phyloP scores from a whole-genome alignment of 23 tunicate genomes.

The Trididemnum miniatum region DNA sequence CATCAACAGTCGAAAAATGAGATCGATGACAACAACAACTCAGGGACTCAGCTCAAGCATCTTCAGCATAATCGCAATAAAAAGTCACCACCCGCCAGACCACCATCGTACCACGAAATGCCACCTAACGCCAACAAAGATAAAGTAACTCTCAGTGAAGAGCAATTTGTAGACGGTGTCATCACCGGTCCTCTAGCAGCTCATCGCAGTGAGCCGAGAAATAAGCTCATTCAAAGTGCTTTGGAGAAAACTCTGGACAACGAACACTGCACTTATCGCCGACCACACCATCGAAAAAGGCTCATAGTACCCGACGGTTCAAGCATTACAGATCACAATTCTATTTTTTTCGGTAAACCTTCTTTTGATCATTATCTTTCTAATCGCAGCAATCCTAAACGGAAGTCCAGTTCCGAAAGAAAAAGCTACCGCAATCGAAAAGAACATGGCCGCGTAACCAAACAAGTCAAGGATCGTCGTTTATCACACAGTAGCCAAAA shows the following conservation, averaged over 20 bases:
- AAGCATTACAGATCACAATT: not conserved
- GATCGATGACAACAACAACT: slow-evolving; percentile 46
- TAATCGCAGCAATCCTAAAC: slow-evolving; percentile 34
- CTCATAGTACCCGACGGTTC: not conserved
- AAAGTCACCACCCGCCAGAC: not conserved
- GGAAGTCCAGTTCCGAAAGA: slow-evolving; percentile 38
- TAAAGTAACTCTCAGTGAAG: slow-evolving; percentile 69
- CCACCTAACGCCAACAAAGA: not conserved
- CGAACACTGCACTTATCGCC: slow-evolving; percentile 81
- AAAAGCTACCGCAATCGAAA: slow-evolving; percentile 26
- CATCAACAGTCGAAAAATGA: slow-evolving; percentile 39
- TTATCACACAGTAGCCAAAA: slow-evolving; percentile 7
- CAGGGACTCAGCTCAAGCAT: slow-evolving; percentile 5
- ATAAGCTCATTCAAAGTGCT: slow-evolving; percentile 46
- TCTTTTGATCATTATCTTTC: slow-evolving; percentile 59
- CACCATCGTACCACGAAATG: slow-evolving; percentile 14
- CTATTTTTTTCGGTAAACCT: slow-evolving; percentile 15
- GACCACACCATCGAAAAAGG: slow-evolving; percentile 69
- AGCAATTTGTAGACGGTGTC: slow-evolving; percentile 88
- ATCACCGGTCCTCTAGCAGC: slow-evolving; percentile 58
- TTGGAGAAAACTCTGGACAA: slow-evolving; percentile 52
- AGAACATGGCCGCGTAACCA: slow-evolving; percentile 40
- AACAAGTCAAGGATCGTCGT: not conserved
- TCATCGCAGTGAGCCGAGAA: not conserved
- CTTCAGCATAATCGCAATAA: not conserved